These are phyloP conservation scores for Bradypodion ventrale DNA, from an alignment of 2,797 vertebrate species.

Conservation along the genomic window DNA sequence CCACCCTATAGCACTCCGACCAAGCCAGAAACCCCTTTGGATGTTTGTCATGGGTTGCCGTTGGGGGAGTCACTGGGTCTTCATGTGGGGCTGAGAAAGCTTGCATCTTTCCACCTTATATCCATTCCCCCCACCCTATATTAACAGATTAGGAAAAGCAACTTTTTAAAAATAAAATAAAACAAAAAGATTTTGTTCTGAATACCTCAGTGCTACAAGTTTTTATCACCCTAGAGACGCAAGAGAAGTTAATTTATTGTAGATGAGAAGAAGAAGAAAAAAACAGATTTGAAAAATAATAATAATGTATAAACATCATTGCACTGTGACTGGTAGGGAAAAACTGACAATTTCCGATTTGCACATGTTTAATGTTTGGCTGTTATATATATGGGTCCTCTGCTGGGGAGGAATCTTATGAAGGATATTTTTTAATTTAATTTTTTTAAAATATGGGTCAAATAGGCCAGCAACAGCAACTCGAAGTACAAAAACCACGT, in stretches of 20 bases:
- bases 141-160: conserved; percentile 84
- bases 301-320: conserved; percentile 86
- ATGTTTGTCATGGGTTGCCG: not conserved
- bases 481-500: conserved; percentile 78
- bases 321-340: conserved; percentile 98
- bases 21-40: not conserved
- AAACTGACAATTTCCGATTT: conserved; percentile 96
- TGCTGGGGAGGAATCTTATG: conserved; percentile 85
- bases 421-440: conserved; percentile 89
- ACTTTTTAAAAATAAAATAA: conserved; percentile 76
- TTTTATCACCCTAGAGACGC: conserved; percentile 84
- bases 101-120: conserved; percentile 60
- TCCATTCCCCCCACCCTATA: conserved; percentile 76
- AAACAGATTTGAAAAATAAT: conserved; percentile 83
- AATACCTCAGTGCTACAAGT: conserved; percentile 98
- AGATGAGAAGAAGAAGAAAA: too few relatives aligned
- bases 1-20: not conserved
- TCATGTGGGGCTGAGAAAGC: not conserved
- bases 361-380: conserved; percentile 95
- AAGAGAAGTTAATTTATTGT: conserved; percentile 91
- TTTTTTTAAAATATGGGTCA: conserved; percentile 81
- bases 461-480: conserved; percentile 80
- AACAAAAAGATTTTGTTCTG: conserved; percentile 72
- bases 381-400: conserved; percentile 87
- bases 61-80: not conserved